phyloP scores from a whole-genome alignment of 2,113 vertebrate genomes.

The Cyprinus carpio region DNA sequence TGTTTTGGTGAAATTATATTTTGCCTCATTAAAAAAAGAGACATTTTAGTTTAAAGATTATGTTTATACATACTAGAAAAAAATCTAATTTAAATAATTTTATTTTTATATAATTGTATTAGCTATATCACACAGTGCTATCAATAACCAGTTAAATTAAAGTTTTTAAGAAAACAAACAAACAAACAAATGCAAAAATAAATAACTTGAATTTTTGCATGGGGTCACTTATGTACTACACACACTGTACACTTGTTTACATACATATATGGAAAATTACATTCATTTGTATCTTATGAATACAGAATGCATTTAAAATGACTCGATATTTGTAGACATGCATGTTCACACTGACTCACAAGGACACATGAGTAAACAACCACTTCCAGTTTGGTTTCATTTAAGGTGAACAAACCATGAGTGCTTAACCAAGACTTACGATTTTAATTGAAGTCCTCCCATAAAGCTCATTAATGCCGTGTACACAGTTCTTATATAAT shows the following conservation, averaged over 20 bases:
- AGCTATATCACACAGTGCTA: no score
- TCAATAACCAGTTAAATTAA: no score
- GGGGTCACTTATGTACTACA: no score
- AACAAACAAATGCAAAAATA: no score
- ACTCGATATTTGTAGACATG: neutral
- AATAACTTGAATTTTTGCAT: no score
- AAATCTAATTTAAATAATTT: no score
- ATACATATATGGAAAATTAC: neutral
- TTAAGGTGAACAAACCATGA: neutral
- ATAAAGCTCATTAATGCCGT: constrained; percentile 26
- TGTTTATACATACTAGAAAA: no score
- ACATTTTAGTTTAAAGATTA: no score
- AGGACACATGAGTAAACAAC: neutral
- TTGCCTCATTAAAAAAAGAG: neutral
- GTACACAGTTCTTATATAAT: constrained; percentile 16
- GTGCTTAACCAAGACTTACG: constrained; percentile 30
- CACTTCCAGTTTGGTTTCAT: constrained; percentile 8
- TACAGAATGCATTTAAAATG: neutral
- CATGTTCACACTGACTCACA: constrained; percentile 11
- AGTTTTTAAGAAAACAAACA: no score
- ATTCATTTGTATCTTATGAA: neutral
- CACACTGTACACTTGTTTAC: no score
- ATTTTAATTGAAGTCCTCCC: constrained; percentile 27
- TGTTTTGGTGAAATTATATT: neutral
- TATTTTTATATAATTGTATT: no score